Base-by-base conservation (phyloP, 2,113 vertebrate genomes). In the Ondatra zibethicus region DNA sequence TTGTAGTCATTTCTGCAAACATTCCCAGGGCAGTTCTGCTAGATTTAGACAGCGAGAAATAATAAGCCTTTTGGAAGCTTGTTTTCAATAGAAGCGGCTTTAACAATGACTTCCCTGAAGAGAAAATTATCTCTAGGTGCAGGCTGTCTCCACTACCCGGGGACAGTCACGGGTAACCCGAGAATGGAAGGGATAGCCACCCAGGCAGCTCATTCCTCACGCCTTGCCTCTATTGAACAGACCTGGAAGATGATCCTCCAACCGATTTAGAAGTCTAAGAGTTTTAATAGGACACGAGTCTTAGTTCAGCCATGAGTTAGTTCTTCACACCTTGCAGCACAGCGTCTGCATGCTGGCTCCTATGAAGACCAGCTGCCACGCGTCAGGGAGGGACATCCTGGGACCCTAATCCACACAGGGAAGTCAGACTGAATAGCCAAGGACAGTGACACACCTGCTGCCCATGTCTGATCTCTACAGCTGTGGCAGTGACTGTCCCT, bases 331-430 rank as follows among this genome's bases (percentile, higher is more conserved):
- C 36, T 61, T 36, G 27, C 10, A 39, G 42, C 29, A 23, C 50
- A 45, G 11, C 25, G 19, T 12, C 70, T 39, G 6, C 50, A 27
- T 50, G 19, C 31, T 3, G 13, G 66, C 42, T 27, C n/a, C 42
- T 52, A 36, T 63, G 81, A 75, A 47, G 70, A 65, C 3, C 33
- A 50, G 17, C 68, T 66, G 14, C 33, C 17, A 17, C 21, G 45
- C 0, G 0, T 1, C 1, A 8, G 25, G 16, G 61, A 25, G 7
- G 29, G n/a, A 29, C 47, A 75, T 2, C 55, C 36, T 12, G 3
- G 2, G 8, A 9, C 81, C 31, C 14, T 31, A 36, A 77, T 77
- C 33, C 45, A 7, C 42, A 33, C 7, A 11, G 33, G 33, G 25
- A 11, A 63, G 42, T 61, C n/a, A n/a, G 17, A 66, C 45, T 3